phyloP scores from a whole-genome alignment of 2,888 invertebrate species.

The Eucriotettix oculatus region DNA sequence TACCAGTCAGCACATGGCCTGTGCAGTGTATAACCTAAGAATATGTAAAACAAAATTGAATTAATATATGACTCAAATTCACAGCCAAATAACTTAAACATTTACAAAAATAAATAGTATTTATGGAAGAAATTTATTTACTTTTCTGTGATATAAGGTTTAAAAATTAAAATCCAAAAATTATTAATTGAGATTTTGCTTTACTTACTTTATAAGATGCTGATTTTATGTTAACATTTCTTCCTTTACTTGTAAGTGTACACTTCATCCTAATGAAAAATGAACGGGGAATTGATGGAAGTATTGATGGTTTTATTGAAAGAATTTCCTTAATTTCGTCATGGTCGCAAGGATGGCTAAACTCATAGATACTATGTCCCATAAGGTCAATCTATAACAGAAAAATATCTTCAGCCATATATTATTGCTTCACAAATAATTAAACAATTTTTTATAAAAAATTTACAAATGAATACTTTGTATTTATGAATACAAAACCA shows the following conservation, averaged over 20 bases:
- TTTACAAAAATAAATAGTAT: too few relatives aligned
- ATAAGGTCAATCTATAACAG: constrained; percentile 76
- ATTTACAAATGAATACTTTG: too few relatives aligned
- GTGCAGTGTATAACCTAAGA: constrained; percentile 74
- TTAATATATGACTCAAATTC: too few relatives aligned
- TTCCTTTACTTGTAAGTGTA: constrained; percentile 86
- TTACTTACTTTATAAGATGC: constrained; percentile 77
- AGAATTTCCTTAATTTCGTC: constrained; percentile 62
- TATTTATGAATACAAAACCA: neutral
- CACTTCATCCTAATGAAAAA: constrained; percentile 80
- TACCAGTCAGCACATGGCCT: constrained; percentile 49
- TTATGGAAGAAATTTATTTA: too few relatives aligned
- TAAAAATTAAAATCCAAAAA: too few relatives aligned
- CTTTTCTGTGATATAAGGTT: too few relatives aligned
- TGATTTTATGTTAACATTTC: constrained; percentile 87
- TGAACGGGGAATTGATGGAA: constrained; percentile 29
- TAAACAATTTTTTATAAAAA: too few relatives aligned
- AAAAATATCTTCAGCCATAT: neutral
- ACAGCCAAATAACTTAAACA: too few relatives aligned
- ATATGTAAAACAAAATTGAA: neutral
- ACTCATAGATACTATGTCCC: constrained; percentile 88
- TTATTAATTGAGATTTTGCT: neutral
- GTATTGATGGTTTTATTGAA: constrained; percentile 28
- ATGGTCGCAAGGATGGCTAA: constrained; percentile 90
- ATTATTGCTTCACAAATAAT: too few relatives aligned